These are phyloP conservation scores for Goniozus legneri DNA, from an alignment of 1,140 invertebrate species.

Conservation along the genomic window DNA sequence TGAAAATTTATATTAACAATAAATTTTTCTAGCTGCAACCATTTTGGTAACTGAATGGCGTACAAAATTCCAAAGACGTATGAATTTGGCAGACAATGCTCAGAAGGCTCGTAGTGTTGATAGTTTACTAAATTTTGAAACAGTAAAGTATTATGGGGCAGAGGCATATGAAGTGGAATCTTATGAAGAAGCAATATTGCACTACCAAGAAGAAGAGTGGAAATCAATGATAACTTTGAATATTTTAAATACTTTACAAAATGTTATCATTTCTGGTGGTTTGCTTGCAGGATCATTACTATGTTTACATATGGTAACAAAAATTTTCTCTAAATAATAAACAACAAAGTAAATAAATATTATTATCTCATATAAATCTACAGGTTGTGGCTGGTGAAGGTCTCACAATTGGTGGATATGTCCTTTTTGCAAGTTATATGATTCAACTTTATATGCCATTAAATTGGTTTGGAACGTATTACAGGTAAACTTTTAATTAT, in stretches of 20 bases:
- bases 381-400: slow-evolving; percentile 59
- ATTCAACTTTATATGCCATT: slow-evolving; percentile 93
- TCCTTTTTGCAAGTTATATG: slow-evolving; percentile 92
- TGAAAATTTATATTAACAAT: not conserved
- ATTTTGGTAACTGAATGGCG: slow-evolving; percentile 92
- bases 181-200: slow-evolving; percentile 77
- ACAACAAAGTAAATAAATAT: slow-evolving; percentile 3
- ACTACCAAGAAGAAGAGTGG: slow-evolving; percentile 87
- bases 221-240: slow-evolving; percentile 80
- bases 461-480: slow-evolving; percentile 98
- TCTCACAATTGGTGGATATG: slow-evolving; percentile 90
- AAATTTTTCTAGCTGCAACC: slow-evolving; percentile 66
- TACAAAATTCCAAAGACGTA: slow-evolving; percentile 86
- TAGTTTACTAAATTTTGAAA: slow-evolving; percentile 96
- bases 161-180: slow-evolving; percentile 85
- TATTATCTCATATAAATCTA: slow-evolving; percentile 4
- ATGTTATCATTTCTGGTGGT: slow-evolving; percentile 83
- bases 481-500: slow-evolving; percentile 63
- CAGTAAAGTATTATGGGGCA: slow-evolving; percentile 95
- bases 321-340: not conserved
- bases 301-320: slow-evolving; percentile 74
- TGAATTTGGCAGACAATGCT: slow-evolving; percentile 92
- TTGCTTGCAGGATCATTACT: slow-evolving; percentile 83
- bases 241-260: slow-evolving; percentile 86
- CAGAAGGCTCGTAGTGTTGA: slow-evolving; percentile 89